Base-by-base conservation (phyloP, 2,113 vertebrate genomes). In the Mesitornis unicolor region DNA sequence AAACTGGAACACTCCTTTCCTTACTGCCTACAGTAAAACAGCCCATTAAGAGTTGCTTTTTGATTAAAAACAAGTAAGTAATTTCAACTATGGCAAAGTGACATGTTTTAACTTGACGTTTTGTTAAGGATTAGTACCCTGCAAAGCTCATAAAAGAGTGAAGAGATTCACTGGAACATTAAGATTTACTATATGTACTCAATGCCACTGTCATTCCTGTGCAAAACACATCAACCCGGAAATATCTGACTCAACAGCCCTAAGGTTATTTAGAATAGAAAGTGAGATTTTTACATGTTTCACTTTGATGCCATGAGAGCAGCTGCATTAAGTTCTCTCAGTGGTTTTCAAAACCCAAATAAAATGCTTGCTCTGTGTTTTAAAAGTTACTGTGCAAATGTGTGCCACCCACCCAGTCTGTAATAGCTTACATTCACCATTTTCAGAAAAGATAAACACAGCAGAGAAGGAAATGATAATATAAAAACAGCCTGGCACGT, bases 101-200 rank as follows among this genome's bases (percentile, higher is more conserved):
- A 97, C 97, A 97, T 97, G 97, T 97, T 98, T 98, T 95, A 98
- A 98, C 98, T 92, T 98, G 98, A 98, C 96, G 84, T 95, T 97
- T 96, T 98, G 84, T 94, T 96, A 97, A 96, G 92, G 95, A 97
- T 96, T 95, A 96, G 80, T 89, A 97, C 70, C 47, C 95, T 97
- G 96, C 51, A 64, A 97, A 97, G 95, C 91, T 97, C 96, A 93
- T 94, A 96, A 97, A 97, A 98, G 96, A 96, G 69, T 94, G 85
- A 98, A 97, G 90, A 95, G 96, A 96, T 97, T 97, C 94, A 94
- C 43, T 92, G 89, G 83, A 98, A 97, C 97, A 97, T 97, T 96
- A 96, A 95, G 90, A 92, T 93, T 97, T 96, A 97, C 91, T 89
- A 87, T 59, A 90, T 61, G 92, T 74, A 87, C 82, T 76, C 90